Evolutionary conservation across 1,140 invertebrate species (phyloP), one percentile per base, ranked within the genome.

Genomic region (Drosophila persimilis): DNA sequence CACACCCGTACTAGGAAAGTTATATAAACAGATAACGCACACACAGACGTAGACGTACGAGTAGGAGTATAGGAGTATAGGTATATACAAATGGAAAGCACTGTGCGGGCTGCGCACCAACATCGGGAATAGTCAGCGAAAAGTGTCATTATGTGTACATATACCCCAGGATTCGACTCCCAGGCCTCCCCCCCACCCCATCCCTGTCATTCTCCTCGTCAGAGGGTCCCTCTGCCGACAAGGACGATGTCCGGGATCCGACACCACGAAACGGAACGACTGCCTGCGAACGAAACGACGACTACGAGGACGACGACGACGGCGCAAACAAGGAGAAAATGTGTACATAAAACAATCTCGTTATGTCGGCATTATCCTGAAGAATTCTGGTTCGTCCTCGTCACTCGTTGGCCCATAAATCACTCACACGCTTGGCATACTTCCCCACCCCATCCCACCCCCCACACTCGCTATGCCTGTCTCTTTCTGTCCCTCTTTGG

Each of bases 311-410:
- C 54, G 56, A 29, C 8, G 56, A 50, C 43, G 52, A 77, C 54
- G 60, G 73, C 70, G 66, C 55, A 80, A 83, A 83, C 76, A 76
- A 76, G 72, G 61, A 76, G 73, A 89, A 75, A 86, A 89, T 76
- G 77, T 85, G 72, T 85, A 89, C 86, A 89, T 83, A 90, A 86
- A 90, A 90, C 86, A 90, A 90, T 90, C 88, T 90, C 88, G 81
- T 90, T 90, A 90, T 90, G 86, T 83, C 88, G 78, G 79, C 83
- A 90, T 90, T 90, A 86, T 90, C 83, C 88, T 90, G 86, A 90
- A 90, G 88, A 90, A 90, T 90, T 88, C 79, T 90, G 73, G 88
- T 90, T 90, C 88, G 88, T 90, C 73, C 88, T 90, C 88, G 88
- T 90, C 88, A 90, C 73, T 90, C 70, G 88, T 67, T 63, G 73